Conservation (phyloP, 2,113 vertebrate genomes). For the Apeltes quadracus region DNA sequence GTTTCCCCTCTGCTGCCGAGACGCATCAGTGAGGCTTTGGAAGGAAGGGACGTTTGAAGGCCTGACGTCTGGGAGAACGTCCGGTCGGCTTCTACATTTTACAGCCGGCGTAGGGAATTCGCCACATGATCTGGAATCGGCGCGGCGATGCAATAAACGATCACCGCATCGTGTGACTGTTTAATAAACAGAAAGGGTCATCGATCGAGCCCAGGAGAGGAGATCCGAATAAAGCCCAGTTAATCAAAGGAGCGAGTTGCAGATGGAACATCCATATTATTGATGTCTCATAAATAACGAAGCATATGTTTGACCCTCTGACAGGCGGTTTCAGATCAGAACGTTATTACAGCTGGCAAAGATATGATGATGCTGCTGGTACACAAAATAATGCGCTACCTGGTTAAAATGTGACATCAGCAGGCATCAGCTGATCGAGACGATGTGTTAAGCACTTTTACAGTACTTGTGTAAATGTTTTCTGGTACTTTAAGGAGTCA, state of each 20-base stretch:
- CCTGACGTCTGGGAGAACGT: not conserved
- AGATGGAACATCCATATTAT: constrained; percentile 75
- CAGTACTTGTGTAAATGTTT: not conserved
- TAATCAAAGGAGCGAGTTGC: constrained; percentile 75
- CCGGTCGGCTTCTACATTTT: constrained; percentile 15
- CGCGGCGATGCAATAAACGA: constrained; percentile 39
- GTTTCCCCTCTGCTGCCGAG: constrained; percentile 34
- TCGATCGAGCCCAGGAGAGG: constrained; percentile 68
- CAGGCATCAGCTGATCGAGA: too few relatives aligned
- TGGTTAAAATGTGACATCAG: not conserved
- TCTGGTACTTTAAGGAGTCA: not conserved
- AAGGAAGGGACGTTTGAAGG: not conserved
- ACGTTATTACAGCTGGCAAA: constrained; percentile 21
- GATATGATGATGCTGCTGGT: constrained; percentile 14
- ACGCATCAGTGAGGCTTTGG: too few relatives aligned
- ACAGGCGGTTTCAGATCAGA: constrained; percentile 50
- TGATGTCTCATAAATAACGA: constrained; percentile 75
- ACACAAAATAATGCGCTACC: not conserved
- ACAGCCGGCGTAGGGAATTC: constrained; percentile 14
- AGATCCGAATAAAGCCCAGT: constrained; percentile 73
- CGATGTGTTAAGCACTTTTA: too few relatives aligned
- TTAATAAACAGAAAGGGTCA: constrained; percentile 63
- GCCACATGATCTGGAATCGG: constrained; percentile 49
- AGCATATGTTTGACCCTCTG: constrained; percentile 61
- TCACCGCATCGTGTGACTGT: constrained; percentile 53